Evolutionary conservation across 2,113 vertebrate genomes (phyloP), one percentile per base, ranked within the genome.

Genomic region (Collichthys lucidus): DNA sequence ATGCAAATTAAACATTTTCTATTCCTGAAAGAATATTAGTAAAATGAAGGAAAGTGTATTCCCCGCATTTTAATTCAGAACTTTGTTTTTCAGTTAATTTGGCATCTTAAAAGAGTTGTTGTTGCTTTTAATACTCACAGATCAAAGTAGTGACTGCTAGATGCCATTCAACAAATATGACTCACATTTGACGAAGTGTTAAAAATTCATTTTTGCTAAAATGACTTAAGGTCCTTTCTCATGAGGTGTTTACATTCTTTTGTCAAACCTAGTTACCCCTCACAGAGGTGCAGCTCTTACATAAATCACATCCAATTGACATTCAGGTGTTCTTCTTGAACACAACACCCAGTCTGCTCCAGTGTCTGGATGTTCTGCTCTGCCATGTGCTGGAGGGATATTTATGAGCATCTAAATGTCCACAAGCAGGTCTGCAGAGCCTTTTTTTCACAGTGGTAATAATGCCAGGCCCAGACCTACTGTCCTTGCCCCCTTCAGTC

Each of bases 401-500:
- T 93, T 93, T 93, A 91, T 44, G 72, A 82, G 9, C 52, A 5
- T 79, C 71, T 89, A 86, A 93, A 91, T 92, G 88, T 88, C 47
- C 70, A 29, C 0, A 75, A 88, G 85, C 91, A 87, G 85, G 16
- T 89, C 88, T 88, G 84, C 71, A 62, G 29, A 60, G 44, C 80
- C 82, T 79, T 82, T 74, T 85, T 85, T 76, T 80, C 74, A 74
- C 79, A 73, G 86, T 62, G 85, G 82, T 90, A 93, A 91, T 92
- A 87, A 90, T 59, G 72, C 61, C 77, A 15, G 83, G 50, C 74
- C 71, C 55, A 65, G 75, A 64, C 77, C 20, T 12, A n/a, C 83
- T 77, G 89, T 86, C 90, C 93, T 92, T 89, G 84, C 75, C 88
- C 35, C 90, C 82, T 26, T 65, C 79, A 75, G 75, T 52, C 89